Evolutionary conservation across 2,797 vertebrate genomes (phyloP).

Genomic region (Xenentodon cancila): DNA sequence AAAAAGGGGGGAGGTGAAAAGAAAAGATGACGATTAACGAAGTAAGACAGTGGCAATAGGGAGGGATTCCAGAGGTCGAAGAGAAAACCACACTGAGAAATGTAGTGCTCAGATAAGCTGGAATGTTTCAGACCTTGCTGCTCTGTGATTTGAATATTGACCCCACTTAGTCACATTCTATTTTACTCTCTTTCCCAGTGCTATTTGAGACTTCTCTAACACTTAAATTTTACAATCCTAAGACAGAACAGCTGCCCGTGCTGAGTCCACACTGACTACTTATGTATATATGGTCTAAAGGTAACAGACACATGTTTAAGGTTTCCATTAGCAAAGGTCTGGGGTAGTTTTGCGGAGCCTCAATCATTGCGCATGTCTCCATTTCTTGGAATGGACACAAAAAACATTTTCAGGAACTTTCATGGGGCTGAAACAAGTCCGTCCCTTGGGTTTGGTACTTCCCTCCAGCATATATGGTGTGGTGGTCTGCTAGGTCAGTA

Average conservation of each 20-base stretch:
- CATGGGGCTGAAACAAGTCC: no score
- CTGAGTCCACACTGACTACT: not conserved
- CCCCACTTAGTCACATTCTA: constrained; percentile 9
- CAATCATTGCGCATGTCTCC: no score
- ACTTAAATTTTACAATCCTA: not conserved
- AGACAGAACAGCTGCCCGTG: not conserved
- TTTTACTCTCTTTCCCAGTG: constrained; percentile 3
- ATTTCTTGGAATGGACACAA: no score
- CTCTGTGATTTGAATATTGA: constrained; percentile 34
- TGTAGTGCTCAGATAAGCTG: constrained; percentile 19
- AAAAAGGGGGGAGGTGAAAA: constrained; percentile 1
- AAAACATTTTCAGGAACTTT: no score
- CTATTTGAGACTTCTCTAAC: not conserved
- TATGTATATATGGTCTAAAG: no score
- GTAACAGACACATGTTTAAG: no score
- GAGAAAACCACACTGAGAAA: constrained; percentile 21
- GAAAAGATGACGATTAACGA: constrained; percentile 20
- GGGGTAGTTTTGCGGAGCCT: no score
- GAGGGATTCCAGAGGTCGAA: constrained; percentile 34
- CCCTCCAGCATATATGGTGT: no score
- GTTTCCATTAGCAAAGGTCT: no score
- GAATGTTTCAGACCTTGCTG: constrained; percentile 28
- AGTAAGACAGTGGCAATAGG: constrained; percentile 14
- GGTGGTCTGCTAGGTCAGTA: no score
- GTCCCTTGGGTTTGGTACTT: no score